Percentiles rank a stretch among this genome's conserved stretches.
These are phyloP conservation scores for Castor canadensis DNA, from an alignment of 2,113 vertebrate species.

Conservation along the genomic window DNA sequence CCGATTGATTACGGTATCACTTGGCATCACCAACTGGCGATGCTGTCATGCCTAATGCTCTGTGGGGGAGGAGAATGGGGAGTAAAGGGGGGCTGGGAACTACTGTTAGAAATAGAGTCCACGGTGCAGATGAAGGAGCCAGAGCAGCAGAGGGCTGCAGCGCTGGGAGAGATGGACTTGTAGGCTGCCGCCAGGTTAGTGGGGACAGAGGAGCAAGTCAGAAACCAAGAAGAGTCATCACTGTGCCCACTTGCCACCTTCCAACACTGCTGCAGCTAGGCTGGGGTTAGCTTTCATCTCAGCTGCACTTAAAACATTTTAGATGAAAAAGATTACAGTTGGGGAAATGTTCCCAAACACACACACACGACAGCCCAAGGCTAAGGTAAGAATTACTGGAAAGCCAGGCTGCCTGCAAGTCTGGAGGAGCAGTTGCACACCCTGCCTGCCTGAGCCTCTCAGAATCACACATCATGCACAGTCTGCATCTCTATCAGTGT, in stretches of 20 bases:
- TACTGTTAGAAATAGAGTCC: background rate
- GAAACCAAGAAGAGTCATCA: background rate
- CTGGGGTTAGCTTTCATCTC: no score
- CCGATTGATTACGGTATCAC: background rate
- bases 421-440: background rate
- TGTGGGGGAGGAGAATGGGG: background rate
- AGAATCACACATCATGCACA: background rate
- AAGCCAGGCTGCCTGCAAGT: background rate
- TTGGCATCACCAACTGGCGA: background rate
- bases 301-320: no score
- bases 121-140: background rate
- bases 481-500: rapidly evolving
- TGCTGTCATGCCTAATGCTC: background rate
- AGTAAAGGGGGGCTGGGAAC: background rate
- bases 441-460: background rate
- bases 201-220: rapidly evolving
- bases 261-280: rapidly evolving
- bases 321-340: background rate
- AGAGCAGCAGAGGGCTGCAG: background rate
- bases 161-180: no score
- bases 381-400: background rate
- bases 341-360: background rate
- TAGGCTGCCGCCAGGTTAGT: no score
- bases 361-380: no score
- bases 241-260: background rate